Conservation (phyloP, 2,797 vertebrate species). For the Pangasius larnaudii region DNA sequence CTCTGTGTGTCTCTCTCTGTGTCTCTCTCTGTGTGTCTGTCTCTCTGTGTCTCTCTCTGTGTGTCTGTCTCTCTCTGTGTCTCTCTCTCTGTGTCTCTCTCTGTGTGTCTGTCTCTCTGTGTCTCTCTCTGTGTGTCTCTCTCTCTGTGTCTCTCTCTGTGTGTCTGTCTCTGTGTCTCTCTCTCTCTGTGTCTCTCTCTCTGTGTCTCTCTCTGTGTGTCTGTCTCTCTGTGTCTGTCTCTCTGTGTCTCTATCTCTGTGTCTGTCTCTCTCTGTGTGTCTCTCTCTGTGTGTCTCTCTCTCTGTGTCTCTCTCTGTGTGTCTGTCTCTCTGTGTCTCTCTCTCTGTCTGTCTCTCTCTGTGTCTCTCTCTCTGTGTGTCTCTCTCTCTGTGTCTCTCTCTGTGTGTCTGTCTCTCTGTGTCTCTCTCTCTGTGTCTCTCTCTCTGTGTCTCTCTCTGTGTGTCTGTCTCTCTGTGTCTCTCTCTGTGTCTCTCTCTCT, state of each 20-base stretch:
- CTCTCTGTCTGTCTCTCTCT: constrained; percentile 50
- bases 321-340: not conserved
- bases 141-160: not conserved
- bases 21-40: not conserved
- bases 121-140: not conserved
- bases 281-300: not conserved
- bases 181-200: no score
- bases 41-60: no score
- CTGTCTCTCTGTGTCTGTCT: no score
- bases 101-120: not conserved
- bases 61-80: not conserved
- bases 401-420: no score
- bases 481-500: no score
- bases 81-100: not conserved
- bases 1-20: not conserved
- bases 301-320: not conserved
- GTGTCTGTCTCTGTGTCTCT: not conserved
- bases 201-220: no score
- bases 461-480: no score
- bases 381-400: no score
- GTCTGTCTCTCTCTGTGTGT: not conserved
- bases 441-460: no score
- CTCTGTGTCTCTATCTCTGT: not conserved
- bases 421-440: no score
- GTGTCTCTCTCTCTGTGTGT: not conserved